Base-by-base conservation (phyloP, 2,888 invertebrate genomes). In the Eilema depressum region DNA sequence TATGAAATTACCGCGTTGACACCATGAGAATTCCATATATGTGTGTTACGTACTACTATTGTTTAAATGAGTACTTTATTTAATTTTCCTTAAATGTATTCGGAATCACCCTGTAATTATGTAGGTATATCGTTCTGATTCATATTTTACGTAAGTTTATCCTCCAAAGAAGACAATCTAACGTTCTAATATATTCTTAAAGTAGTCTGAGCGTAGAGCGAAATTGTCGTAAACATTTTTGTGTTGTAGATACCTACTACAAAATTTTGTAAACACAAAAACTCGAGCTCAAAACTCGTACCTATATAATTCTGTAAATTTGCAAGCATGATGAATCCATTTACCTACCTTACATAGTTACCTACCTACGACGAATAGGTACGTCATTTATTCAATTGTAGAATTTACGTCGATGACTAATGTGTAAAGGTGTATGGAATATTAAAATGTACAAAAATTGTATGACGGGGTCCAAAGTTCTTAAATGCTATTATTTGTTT, bases 41-140 rank as follows among this genome's bases (percentile, higher is more conserved):
- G n/a, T 66, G 63, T 33, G 59, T 60, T 53, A 64, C 59, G 41
- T 64, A 69, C 68, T 14, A 14, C 30, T 14, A 26, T 26, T 47
- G 25, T 25, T 11, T 28, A 59, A 4, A 69, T 71, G 63, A 67
- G 76, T 65, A 57, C 1, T n/a, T 53, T 10, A 53, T 53, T n/a
- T 8, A 75, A 76, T 87, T 88, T 88, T 88, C 88, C 88, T 86
- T 81, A 82, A 82, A 85, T 77, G 73, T 72, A 78, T 75, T 81
- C 75, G 81, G 72, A 76, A 75, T 79, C 75, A 77, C 75, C 20
- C 47, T 20, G 47, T 47, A 20, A 47, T 47, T 47, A 47, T 3
- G 47, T 47, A 47, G 14, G 47, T 47, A 20, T 47, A 47, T 47
- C 5, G 47, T 47, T 20, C 41, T 41, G 17, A 14, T 41, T 17